phyloP scores from a whole-genome alignment of 2,888 invertebrate genomes.

The Lobophora halterata region DNA sequence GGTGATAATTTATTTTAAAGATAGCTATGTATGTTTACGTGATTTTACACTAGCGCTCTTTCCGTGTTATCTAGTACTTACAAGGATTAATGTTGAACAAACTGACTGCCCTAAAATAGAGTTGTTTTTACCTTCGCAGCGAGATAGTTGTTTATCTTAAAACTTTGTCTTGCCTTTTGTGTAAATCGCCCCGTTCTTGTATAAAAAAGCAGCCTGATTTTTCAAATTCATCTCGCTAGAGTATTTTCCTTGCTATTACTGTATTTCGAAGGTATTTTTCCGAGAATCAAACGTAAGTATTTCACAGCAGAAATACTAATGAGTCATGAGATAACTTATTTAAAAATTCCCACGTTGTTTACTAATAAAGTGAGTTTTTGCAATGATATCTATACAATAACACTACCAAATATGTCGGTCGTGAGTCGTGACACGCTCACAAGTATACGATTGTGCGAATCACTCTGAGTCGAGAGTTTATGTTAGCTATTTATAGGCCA shows the following conservation, averaged over 20 bases:
- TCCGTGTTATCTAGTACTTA: conserved; percentile 17
- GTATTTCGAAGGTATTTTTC: too few species aligned
- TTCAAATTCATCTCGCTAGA: too few species aligned
- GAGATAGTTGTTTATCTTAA: background rate
- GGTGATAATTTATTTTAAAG: conserved; percentile 15
- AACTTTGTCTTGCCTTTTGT: background rate
- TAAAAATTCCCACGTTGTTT: conserved; percentile 5
- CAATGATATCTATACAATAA: conserved; percentile 4
- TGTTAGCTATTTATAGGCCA: too few species aligned
- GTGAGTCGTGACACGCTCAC: conserved; percentile 3
- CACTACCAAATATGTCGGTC: conserved; percentile 8
- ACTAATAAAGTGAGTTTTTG: conserved; percentile 1
- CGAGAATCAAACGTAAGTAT: too few species aligned
- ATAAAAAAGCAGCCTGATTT: too few species aligned
- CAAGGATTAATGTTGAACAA: conserved; percentile 11
- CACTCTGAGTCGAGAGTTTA: conserved; percentile 5
- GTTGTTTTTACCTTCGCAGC: background rate
- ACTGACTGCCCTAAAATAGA: conserved; percentile 5
- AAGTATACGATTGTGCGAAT: background rate
- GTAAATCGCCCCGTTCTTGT: too few species aligned
- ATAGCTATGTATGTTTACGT: conserved; percentile 20
- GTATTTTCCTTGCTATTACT: too few species aligned
- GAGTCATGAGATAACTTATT: background rate
- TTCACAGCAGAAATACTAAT: too few species aligned
- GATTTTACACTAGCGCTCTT: conserved; percentile 12